Percentiles rank a stretch among this genome's conserved stretches.
phyloP scores from a whole-genome alignment of 2,888 invertebrate species.

The Colostygia pectinataria region DNA sequence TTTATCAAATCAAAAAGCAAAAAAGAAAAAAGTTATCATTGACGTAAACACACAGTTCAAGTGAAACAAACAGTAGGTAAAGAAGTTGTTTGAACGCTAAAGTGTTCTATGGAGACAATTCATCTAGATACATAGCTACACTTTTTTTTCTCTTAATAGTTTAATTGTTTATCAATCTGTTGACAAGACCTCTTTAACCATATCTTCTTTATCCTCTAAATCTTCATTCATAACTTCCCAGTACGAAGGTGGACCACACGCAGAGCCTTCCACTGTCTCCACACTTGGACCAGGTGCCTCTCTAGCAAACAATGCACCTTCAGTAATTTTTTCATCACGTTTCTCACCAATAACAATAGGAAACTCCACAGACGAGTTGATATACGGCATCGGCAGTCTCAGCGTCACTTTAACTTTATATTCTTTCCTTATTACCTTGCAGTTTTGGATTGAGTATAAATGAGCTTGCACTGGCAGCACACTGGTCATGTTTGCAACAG shows the following conservation, averaged over 20 bases:
- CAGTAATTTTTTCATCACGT: constrained; percentile 3
- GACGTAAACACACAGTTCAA: too few relatives aligned
- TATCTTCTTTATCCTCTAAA: constrained; percentile 5
- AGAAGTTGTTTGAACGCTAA: too few relatives aligned
- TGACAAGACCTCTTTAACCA: too few relatives aligned
- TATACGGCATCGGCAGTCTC: constrained; percentile 39
- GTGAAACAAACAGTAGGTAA: too few relatives aligned
- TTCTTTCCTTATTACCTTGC: constrained; percentile 34
- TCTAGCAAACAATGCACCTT: constrained; percentile 9
- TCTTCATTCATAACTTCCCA: constrained; percentile 38
- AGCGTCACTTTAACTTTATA: constrained; percentile 38
- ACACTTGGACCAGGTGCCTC: constrained; percentile 11
- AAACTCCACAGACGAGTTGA: constrained; percentile 33
- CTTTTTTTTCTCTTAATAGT: too few relatives aligned
- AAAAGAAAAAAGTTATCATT: too few relatives aligned
- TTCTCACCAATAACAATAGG: constrained; percentile 42
- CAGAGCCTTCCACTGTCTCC: constrained; percentile 7
- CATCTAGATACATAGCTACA: too few relatives aligned
- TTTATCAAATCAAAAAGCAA: too few relatives aligned
- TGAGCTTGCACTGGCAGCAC: constrained; percentile 28
- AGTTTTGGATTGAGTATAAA: constrained; percentile 40
- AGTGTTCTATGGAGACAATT: too few relatives aligned
- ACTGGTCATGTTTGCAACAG: constrained; percentile 24
- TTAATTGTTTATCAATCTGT: not conserved
- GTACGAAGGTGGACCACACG: constrained; percentile 34